Percentiles rank a stretch among this genome's conserved stretches.
These are phyloP conservation scores for Coreoperca whiteheadi DNA, from an alignment of 2,113 vertebrate species.

Conservation along the genomic window DNA sequence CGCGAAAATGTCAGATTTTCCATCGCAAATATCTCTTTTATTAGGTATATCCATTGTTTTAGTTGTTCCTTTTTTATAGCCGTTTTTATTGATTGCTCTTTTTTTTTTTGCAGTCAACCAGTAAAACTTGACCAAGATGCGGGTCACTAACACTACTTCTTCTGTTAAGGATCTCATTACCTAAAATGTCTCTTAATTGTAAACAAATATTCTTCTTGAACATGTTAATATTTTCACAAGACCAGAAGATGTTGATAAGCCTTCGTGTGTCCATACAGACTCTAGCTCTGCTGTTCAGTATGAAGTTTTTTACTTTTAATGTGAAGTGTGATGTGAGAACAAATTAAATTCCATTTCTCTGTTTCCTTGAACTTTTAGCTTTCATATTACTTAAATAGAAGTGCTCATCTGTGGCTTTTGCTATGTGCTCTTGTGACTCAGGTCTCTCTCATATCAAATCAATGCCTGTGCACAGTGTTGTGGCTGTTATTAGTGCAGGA, in stretches of 20 bases:
- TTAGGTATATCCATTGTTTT: not conserved
- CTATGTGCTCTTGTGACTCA: not conserved
- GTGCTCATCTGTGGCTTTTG: not conserved
- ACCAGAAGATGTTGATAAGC: no score
- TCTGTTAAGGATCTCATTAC: not conserved
- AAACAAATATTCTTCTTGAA: not conserved
- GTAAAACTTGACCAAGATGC: not conserved
- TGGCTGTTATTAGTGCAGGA: conserved; percentile 9
- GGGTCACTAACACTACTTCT: no score
- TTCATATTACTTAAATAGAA: not conserved
- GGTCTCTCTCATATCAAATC: not conserved
- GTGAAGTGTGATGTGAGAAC: not conserved
- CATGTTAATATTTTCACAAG: not conserved
- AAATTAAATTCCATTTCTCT: not conserved
- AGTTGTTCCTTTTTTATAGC: not conserved
- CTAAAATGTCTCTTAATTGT: not conserved
- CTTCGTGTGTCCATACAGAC: no score
- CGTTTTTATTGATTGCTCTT: not conserved
- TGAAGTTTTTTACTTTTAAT: not conserved
- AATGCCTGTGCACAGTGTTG: conserved; percentile 12
- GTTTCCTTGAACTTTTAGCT: not conserved
- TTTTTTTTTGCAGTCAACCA: not conserved
- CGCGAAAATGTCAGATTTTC: not conserved
- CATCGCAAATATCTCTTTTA: not conserved
- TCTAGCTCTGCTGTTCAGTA: not conserved